phyloP scores from a whole-genome alignment of 2,113 vertebrate genomes.

The Trogon surrucura region DNA sequence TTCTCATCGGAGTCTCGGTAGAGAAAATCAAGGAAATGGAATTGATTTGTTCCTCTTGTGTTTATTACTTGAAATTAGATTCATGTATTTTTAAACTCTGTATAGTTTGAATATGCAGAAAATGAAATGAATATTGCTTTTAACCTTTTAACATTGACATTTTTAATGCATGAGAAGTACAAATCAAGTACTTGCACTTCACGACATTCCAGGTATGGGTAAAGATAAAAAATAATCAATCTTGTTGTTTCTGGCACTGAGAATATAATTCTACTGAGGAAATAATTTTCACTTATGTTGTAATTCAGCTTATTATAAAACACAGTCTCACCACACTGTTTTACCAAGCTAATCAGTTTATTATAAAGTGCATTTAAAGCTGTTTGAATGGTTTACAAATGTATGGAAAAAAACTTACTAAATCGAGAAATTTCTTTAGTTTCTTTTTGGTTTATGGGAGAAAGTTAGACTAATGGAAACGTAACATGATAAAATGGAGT shows the following conservation, averaged over 20 bases:
- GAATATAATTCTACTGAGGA: background rate
- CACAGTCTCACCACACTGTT: background rate
- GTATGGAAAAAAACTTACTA: background rate
- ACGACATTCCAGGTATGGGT: background rate
- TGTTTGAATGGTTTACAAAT: background rate
- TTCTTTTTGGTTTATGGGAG: background rate
- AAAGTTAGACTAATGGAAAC: background rate
- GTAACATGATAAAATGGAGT: background rate
- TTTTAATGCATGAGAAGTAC: background rate
- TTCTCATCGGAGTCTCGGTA: background rate
- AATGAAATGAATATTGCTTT: background rate
- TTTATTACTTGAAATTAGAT: constrained; percentile 10
- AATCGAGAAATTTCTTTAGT: background rate
- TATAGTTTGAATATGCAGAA: background rate
- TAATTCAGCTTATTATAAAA: background rate
- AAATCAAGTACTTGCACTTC: background rate
- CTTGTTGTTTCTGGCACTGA: background rate
- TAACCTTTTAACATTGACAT: background rate
- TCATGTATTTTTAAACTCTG: background rate
- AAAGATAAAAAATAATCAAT: background rate
- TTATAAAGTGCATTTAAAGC: background rate
- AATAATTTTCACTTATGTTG: background rate
- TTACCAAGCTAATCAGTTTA: background rate
- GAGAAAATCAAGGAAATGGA: background rate
- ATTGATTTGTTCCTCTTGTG: background rate